phyloP scores from a whole-genome alignment of 2,113 vertebrate species.

The Pygoscelis antarcticus region DNA sequence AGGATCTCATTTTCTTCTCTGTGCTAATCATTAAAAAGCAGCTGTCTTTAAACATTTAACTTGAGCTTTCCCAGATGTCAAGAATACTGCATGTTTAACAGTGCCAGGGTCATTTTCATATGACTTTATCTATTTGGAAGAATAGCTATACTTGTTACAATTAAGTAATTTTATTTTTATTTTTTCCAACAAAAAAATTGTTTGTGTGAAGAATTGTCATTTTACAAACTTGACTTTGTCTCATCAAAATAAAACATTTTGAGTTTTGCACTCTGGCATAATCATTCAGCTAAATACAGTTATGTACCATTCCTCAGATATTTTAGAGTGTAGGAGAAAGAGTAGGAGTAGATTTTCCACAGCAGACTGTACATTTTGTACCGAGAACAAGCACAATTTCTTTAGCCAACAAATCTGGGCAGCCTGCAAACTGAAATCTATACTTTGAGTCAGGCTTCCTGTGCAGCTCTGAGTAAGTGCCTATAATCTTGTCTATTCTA shows the following conservation, averaged over 20 bases:
- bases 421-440: not conserved
- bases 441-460: not conserved
- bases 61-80: not conserved
- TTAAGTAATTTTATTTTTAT: not conserved
- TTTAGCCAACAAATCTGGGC: not conserved
- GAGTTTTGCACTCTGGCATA: not conserved
- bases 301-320: constrained; percentile 53
- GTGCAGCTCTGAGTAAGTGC: not conserved
- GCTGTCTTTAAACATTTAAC: not conserved
- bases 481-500: not conserved
- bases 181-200: not conserved
- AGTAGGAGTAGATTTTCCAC: constrained; percentile 13
- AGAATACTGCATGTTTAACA: not conserved
- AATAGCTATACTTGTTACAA: not conserved
- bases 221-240: constrained; percentile 13
- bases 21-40: constrained; percentile 21
- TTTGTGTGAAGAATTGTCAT: not conserved
- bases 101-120: not conserved
- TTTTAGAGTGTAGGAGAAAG: constrained; percentile 62
- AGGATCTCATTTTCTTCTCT: constrained; percentile 4
- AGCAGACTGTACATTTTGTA: constrained; percentile 37
- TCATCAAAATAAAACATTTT: not conserved
- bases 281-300: not conserved
- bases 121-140: not conserved
- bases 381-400: not conserved